Evolutionary conservation across 2,797 vertebrate genomes (phyloP).

Genomic region (Crax fasciolata): DNA sequence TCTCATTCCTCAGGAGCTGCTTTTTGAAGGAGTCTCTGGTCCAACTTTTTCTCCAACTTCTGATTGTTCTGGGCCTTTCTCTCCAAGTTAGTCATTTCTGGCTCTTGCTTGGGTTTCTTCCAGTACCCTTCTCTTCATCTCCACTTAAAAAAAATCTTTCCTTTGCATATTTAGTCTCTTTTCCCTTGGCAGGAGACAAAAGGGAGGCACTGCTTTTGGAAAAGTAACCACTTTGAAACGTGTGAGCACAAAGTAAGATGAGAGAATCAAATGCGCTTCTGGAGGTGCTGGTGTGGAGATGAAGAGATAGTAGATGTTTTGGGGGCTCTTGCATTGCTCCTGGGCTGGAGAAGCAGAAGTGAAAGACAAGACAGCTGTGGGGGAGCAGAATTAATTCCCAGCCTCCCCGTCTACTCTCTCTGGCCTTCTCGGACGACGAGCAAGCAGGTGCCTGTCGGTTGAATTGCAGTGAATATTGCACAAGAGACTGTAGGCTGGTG

Average conservation of each 20-base stretch:
- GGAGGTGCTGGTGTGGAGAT: not conserved
- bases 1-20: not conserved
- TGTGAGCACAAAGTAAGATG: not conserved
- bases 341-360: slow-evolving; percentile 8
- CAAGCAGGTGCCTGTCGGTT: slow-evolving; percentile 58
- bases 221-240: not conserved
- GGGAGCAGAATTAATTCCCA: not conserved
- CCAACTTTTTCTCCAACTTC: not conserved
- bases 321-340: not conserved
- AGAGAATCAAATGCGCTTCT: not conserved
- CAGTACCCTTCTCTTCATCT: slow-evolving; percentile 41
- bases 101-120: slow-evolving; percentile 32
- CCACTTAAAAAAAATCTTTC: not conserved
- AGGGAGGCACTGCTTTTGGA: not conserved
- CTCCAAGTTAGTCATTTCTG: slow-evolving; percentile 10
- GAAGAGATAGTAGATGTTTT: not conserved
- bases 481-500: slow-evolving; percentile 70
- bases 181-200: slow-evolving; percentile 34
- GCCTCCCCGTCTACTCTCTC: not conserved
- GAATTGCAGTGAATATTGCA: slow-evolving; percentile 55
- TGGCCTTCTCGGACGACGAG: not conserved
- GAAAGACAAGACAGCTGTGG: slow-evolving; percentile 36
- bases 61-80: not conserved
- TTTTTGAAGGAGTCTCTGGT: not conserved
- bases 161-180: slow-evolving; percentile 31